A percentile compares a stretch with the other conserved stretches of the same genome.
Evolutionary conservation across 2,113 vertebrate genomes (phyloP).

Genomic region (Elephas maximus): DNA sequence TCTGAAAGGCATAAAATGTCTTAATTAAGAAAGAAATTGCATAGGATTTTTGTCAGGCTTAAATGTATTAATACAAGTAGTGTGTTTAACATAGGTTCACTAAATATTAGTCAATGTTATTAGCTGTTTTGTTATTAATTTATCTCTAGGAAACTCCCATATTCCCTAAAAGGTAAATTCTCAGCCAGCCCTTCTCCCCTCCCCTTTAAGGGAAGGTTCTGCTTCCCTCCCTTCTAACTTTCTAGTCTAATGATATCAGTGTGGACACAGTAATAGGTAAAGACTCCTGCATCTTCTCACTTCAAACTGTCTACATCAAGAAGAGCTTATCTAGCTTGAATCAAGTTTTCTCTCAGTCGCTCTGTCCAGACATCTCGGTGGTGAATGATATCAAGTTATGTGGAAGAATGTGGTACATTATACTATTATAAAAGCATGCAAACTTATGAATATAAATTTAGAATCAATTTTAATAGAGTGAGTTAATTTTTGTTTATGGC

Average conservation of each 20-base stretch:
- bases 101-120: background rate
- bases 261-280: background rate
- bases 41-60: background rate
- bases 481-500: background rate
- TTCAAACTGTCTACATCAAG: background rate
- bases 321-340: background rate
- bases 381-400: background rate
- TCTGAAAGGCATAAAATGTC: background rate
- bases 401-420: background rate
- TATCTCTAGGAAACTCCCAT: background rate
- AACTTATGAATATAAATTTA: background rate
- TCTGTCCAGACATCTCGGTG: background rate
- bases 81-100: background rate
- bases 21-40: background rate
- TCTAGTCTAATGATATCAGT: background rate
- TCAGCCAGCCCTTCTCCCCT: background rate
- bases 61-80: background rate
- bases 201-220: background rate
- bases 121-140: background rate
- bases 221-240: background rate
- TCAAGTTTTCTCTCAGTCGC: background rate
- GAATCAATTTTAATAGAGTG: background rate
- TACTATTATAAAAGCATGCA: background rate
- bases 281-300: background rate
- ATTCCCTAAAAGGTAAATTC: background rate